Evolutionary conservation across 2,113 vertebrate genomes (phyloP).

Genomic region (Bucco capensis): DNA sequence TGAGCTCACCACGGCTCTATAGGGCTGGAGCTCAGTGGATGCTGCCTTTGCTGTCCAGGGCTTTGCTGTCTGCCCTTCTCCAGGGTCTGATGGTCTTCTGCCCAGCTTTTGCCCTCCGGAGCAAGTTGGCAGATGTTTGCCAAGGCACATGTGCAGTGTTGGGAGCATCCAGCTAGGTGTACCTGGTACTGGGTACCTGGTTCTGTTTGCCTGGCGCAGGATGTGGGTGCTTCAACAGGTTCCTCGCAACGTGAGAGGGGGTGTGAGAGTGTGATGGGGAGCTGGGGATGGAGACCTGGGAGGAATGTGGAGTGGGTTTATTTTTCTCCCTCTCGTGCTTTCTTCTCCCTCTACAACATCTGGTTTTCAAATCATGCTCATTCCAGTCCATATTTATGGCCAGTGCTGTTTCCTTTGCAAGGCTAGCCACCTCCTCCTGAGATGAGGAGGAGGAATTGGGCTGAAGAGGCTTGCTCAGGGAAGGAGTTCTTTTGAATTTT

Average conservation of each 20-base stretch:
- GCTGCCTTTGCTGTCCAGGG: neutral
- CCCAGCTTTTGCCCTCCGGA: neutral
- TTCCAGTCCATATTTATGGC: constrained; percentile 73
- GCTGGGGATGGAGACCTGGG: neutral
- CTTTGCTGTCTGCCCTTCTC: neutral
- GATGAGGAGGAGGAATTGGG: neutral
- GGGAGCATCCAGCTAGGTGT: neutral
- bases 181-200: neutral
- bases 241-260: neutral
- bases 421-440: constrained; percentile 26
- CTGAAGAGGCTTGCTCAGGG: neutral
- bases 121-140: neutral
- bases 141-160: rapidly evolving
- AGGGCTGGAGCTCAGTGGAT: rapidly evolving
- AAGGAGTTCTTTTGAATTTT: neutral
- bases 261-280: neutral
- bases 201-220: neutral
- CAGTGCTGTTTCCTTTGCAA: constrained; percentile 68
- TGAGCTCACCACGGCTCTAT: rapidly evolving
- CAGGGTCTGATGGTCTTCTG: rapidly evolving
- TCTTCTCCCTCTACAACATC: constrained; percentile 61
- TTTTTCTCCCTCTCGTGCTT: neutral
- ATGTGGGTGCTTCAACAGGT: neutral
- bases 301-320: neutral
- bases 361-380: constrained; percentile 74